Conservation (phyloP, 2,113 vertebrate species). For the Calyptomena viridis region DNA sequence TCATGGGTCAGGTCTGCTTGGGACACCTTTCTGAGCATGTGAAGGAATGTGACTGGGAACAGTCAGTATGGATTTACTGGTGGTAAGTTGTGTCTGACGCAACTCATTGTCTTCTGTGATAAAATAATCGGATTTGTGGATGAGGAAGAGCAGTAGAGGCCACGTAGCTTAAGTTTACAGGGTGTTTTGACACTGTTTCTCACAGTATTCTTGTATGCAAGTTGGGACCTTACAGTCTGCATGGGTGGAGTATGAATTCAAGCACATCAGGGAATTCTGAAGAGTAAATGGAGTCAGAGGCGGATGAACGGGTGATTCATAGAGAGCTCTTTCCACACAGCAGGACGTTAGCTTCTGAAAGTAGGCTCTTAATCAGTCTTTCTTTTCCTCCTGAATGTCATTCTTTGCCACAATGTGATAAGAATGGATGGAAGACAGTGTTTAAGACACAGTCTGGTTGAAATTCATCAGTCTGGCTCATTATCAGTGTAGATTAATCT, state of each 20-base stretch:
- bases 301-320: neutral
- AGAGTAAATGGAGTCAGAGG: neutral
- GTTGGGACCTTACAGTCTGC: neutral
- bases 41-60: neutral
- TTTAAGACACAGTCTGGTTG: neutral
- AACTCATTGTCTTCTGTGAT: neutral
- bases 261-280: neutral
- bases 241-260: neutral
- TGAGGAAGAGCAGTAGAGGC: neutral
- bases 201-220: neutral
- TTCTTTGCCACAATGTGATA: neutral
- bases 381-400: neutral
- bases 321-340: neutral
- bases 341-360: neutral
- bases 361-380: constrained; percentile 10
- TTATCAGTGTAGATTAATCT: neutral
- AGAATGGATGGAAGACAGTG: neutral
- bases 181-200: neutral
- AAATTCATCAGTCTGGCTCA: neutral
- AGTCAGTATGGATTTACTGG: neutral
- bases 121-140: neutral
- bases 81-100: neutral
- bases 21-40: neutral
- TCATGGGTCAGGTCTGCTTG: neutral
- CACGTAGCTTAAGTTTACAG: neutral